Conservation (phyloP, 2,888 invertebrate species). For the Dasysyrphus tricinctus region DNA sequence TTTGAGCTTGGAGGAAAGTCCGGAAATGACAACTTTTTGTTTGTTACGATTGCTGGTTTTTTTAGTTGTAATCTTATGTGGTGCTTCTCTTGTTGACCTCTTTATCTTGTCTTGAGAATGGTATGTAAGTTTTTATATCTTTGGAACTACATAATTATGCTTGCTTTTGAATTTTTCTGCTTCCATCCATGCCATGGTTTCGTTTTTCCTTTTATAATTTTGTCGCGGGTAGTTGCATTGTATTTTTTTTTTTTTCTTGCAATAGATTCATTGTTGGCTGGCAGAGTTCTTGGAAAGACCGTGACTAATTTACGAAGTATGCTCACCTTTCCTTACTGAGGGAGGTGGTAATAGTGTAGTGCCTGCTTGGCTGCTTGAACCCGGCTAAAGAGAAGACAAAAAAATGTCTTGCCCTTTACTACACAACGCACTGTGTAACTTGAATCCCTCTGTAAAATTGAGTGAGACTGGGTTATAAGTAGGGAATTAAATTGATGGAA, state of each 20-base stretch:
- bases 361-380: slow-evolving; percentile 16
- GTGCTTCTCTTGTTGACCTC: slow-evolving; percentile 68
- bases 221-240: slow-evolving; percentile 9
- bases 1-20: slow-evolving; percentile 24
- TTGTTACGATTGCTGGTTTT: slow-evolving; percentile 28
- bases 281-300: slow-evolving; percentile 53
- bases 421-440: slow-evolving; percentile 37
- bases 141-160: slow-evolving; percentile 40
- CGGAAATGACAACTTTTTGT: slow-evolving; percentile 51
- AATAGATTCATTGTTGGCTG: slow-evolving; percentile 3
- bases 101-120: slow-evolving; percentile 59
- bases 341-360: neutral
- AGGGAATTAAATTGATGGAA: slow-evolving; percentile 33
- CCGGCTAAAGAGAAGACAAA: slow-evolving; percentile 12
- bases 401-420: neutral
- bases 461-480: slow-evolving; percentile 17
- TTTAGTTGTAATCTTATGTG: slow-evolving; percentile 27
- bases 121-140: slow-evolving; percentile 29
- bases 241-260: slow-evolving; percentile 24
- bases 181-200: slow-evolving; percentile 20
- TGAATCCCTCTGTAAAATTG: slow-evolving; percentile 38
- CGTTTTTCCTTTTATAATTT: neutral
- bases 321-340: slow-evolving; percentile 38
- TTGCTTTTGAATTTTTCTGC: slow-evolving; percentile 11
- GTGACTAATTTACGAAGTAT: slow-evolving; percentile 69